Base-by-base conservation (phyloP, 2,113 vertebrate species). In the Axis porcinus region DNA sequence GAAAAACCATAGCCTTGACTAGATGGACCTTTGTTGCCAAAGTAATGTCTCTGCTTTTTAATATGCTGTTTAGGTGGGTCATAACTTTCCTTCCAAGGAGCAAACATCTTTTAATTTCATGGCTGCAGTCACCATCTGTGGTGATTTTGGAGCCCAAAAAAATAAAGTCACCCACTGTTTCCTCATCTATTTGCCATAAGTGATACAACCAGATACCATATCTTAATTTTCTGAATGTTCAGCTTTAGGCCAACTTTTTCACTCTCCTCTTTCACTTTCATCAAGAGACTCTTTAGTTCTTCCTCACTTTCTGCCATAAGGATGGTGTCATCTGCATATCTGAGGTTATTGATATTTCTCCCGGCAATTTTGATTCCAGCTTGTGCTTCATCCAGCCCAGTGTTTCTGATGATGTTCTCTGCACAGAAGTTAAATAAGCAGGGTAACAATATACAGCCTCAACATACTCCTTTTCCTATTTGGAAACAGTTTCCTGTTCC, bases 171-270 rank as follows among this genome's bases (percentile, higher is more conserved):
- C 33, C 17, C 33, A 36, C 16, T 67, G 28, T 36, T 36, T 36
- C 33, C 64, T 19, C 64, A 21, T 36, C 64, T 67, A 36, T 67
- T 67, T 67, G 33, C 4, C 33, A 67, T 36, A 67, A 36, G 19
- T 70, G 64, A 21, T 36, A 9, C 1, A 10, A 36, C n/a, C 0
- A 0, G 16, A 70, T 36, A 9, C 64, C n/a, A 70, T 70, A 36
- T 21, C 17, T 70, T 70, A 5, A 10, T 36, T 70, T 70, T 36
- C n/a, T 70, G n/a, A 70, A 36, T 36, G 64, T 70, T 70, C n/a
- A 70, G 17, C 9, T 70, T 36, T 36, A 70, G 16, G 64, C 64
- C 9, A 36, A 36, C 4, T 21, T 36, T 70, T 70, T 21, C n/a
- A 70, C 64, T 36, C 9, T 70, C 17, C 4, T 70, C n/a, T 70